Conservation (phyloP, 2,797 vertebrate genomes). For the Glyptemys insculpta region DNA sequence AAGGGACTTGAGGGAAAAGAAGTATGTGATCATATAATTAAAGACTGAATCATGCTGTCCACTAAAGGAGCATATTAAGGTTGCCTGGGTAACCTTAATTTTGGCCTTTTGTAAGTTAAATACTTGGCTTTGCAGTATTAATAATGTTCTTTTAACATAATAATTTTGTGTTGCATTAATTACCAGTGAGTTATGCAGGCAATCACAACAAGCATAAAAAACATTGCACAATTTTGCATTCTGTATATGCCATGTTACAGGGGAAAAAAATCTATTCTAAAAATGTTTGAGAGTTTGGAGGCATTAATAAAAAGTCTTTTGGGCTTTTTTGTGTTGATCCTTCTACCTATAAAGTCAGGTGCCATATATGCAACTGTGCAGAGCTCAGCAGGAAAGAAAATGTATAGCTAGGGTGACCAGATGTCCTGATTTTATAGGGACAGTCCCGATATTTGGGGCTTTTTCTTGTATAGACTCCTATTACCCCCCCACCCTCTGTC, state of each 20-base stretch:
- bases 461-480: no score
- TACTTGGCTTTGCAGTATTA: neutral
- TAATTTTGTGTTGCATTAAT: neutral
- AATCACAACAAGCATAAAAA: neutral
- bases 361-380: neutral
- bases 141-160: neutral
- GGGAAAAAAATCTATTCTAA: neutral
- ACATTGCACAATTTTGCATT: neutral
- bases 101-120: neutral
- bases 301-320: neutral
- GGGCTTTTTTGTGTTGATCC: neutral
- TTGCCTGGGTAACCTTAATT: neutral
- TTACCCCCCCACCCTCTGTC: no score
- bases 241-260: neutral
- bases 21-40: neutral
- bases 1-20: neutral
- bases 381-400: neutral
- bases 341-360: neutral
- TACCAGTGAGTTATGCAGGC: neutral
- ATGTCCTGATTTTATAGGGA: no score
- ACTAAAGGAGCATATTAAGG: neutral
- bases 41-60: neutral
- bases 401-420: neutral
- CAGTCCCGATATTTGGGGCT: no score
- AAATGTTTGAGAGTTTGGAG: neutral